These are phyloP conservation scores for Percopsis omiscomaycus DNA, from an alignment of 2,797 vertebrate species.

Conservation along the genomic window DNA sequence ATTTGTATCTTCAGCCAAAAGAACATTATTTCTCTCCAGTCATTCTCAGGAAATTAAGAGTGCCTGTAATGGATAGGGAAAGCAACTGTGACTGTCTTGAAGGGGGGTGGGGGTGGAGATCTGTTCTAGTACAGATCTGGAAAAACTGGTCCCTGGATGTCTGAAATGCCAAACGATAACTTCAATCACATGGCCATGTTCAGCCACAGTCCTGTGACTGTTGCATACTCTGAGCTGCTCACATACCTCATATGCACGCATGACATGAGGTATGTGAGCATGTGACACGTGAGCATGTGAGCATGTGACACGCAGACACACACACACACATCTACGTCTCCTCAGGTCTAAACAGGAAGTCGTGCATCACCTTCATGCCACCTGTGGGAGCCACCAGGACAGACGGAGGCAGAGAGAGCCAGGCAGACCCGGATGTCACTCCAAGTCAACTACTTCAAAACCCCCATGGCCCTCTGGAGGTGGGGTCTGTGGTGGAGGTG, in stretches of 20 bases:
- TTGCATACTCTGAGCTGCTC: constrained; percentile 22
- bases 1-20: neutral
- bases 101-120: neutral
- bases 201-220: constrained; percentile 22
- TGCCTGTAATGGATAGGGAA: neutral
- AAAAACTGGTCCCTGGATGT: constrained; percentile 55
- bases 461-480: constrained; percentile 56
- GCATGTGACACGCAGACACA: constrained; percentile 31
- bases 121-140: constrained; percentile 38
- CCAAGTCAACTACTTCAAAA: constrained; percentile 16
- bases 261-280: neutral
- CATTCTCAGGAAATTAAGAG: neutral
- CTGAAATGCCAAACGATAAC: constrained; percentile 44
- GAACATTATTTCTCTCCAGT: neutral
- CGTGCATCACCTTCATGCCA: constrained; percentile 60
- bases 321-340: constrained; percentile 6
- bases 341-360: constrained; percentile 60
- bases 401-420: constrained; percentile 19
- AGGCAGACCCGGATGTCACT: neutral
- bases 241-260: constrained; percentile 49
- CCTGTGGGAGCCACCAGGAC: constrained; percentile 23
- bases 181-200: constrained; percentile 35
- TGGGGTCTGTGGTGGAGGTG: constrained; percentile 78
- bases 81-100: constrained; percentile 11
- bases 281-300: constrained; percentile 38